These are phyloP conservation scores for Ariopsis seemanni DNA, from an alignment of 2,113 vertebrate species.

Conservation along the genomic window DNA sequence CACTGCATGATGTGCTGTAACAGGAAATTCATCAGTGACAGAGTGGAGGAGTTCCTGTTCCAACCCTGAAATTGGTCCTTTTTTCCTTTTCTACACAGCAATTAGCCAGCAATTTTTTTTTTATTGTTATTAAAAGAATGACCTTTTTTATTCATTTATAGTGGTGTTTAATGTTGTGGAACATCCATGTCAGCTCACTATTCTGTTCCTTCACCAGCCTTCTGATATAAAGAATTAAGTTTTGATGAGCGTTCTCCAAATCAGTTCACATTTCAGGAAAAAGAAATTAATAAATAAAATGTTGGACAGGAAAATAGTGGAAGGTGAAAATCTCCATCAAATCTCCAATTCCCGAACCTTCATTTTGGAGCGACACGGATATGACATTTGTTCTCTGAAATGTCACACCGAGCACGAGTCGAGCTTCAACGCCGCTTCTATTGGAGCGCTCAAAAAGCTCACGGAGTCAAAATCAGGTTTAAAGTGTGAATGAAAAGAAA, in stretches of 20 bases:
- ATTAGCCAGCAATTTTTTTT: too few species aligned
- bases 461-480: slow-evolving; percentile 5
- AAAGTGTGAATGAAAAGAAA: neutral
- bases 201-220: neutral
- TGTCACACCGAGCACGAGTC: neutral
- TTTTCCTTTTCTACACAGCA: neutral
- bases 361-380: neutral
- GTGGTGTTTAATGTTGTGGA: neutral
- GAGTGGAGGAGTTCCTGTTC: neutral
- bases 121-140: neutral
- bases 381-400: slow-evolving; percentile 20
- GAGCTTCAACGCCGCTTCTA: neutral
- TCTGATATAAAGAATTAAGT: neutral
- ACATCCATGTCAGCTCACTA: neutral
- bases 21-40: neutral
- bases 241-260: neutral
- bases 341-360: neutral
- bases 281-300: neutral
- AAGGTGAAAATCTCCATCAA: neutral
- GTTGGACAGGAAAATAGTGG: neutral
- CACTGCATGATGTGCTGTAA: neutral
- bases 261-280: neutral
- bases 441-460: neutral
- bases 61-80: neutral
- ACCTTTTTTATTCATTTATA: neutral